Evolutionary conservation across 2,113 vertebrate species (phyloP), one percentile per base, ranked within the genome.

Genomic region (Sturnira hondurensis): DNA sequence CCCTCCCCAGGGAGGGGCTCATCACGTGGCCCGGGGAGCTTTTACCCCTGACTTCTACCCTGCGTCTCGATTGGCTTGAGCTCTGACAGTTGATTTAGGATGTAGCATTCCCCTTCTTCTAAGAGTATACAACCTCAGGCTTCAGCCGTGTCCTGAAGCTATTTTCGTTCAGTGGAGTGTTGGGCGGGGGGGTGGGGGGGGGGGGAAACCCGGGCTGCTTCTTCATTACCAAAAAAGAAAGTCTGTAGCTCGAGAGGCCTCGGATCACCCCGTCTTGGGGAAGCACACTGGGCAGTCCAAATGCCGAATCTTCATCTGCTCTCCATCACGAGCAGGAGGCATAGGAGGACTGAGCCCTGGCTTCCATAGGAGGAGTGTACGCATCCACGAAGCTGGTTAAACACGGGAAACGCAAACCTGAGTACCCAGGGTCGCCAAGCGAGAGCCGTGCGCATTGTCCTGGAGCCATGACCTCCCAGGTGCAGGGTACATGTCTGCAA

Each of bases 171-270:
- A 61, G 71, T 92, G 33, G 84, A 87, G 77, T 88, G 85, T 13
- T 31, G 58, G 26, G 24, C 13, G 22, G 13, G 1, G 5, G 14
- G 61, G 47, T 15, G 47, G 13, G 1, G 5, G 14, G 61, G 47
- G 15, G 47, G 50, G 50, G 50, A 52, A 45, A 71, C 26, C 24
- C 65, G 22, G 68, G 71, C 87, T 95, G n/a, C 85, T 86, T 68
- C 73, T 94, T 89, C 80, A 89, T 82, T 61, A 86, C 87, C 80
- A 74, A 81, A 91, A 96, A 87, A 87, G 93, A 91, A 93, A 90
- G 52, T 63, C 24, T 90, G 70, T 15, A 24, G 80, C 38, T 77
- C 68, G 52, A 3, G 90, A 65, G 84, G 90, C 80, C 74, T 70
- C 11, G 4, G 33, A 22, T 28, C 41, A 6, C 26, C 43, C 31